Base-by-base conservation (phyloP, 2,888 invertebrate species). In the Halictus ligatus region DNA sequence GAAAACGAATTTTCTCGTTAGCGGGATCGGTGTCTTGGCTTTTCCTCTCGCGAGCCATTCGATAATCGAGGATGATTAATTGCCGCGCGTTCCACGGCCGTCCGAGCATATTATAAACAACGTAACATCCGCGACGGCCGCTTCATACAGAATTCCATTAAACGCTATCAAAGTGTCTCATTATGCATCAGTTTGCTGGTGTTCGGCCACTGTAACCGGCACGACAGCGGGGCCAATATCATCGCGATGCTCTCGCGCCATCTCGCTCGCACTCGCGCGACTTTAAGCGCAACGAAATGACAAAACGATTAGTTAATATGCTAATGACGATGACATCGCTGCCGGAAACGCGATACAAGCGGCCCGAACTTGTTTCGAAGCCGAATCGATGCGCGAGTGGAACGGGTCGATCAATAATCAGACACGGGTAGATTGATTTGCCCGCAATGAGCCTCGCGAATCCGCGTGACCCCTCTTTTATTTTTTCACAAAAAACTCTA, bases 131-230 rank as follows among this genome's bases (percentile, higher is more conserved):
- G 79, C 78, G 79, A 50, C 75, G 75, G 35, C 81, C 58, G 79
- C 87, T 87, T 89, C 90, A 86, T 89, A 85, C 88, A 81, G 87
- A 91, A 92, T 93, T 94, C 92, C 92, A 94, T 94, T 93, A 93
- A 92, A 92, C 91, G 92, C 91, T 93, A 94, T 93, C 94, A 93
- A 93, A 92, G 91, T 91, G 92, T 92, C 92, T 90, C 91, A 91
- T 93, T 93, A 92, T 92, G 91, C 91, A 89, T 91, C 91, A 92
- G 84, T 78, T 85, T 76, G 48, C 73, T 84, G 76, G 82, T 83
- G 80, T 85, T 88, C 83, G 86, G 76, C 75, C 67, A 83, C 84
- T 83, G n/a, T 58, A 58, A 58, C 58, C 89, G 75, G 87, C 89
- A 81, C 91, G 90, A 91, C 93, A 67, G 58, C 10, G 35, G 92